phyloP scores from a whole-genome alignment of 1,140 invertebrate species.

The Papilio machaon region DNA sequence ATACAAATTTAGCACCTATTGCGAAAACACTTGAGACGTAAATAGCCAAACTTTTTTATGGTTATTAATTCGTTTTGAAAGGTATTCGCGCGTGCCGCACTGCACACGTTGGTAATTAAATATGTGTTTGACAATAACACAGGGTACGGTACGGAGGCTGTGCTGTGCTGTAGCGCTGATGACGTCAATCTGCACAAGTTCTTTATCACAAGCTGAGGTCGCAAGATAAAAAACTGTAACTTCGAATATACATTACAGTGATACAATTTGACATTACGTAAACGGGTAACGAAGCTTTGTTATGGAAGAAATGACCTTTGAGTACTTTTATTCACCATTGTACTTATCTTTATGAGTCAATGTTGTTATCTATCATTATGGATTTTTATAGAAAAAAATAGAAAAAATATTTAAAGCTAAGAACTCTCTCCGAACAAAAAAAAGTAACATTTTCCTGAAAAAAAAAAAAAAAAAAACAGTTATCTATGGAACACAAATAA shows the following conservation, averaged over 20 bases:
- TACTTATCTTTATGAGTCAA: not conserved
- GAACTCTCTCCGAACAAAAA: too few species aligned
- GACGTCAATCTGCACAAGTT: constrained; percentile 72
- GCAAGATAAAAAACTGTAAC: constrained; percentile 9
- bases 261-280: constrained; percentile 10
- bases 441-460: not conserved
- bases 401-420: too few species aligned
- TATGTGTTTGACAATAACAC: constrained; percentile 79
- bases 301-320: constrained; percentile 11
- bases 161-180: constrained; percentile 67
- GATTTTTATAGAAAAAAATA: not conserved
- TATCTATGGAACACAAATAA: not conserved
- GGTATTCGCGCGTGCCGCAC: constrained; percentile 71
- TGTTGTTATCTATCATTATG: not conserved
- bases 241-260: not conserved
- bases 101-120: constrained; percentile 81
- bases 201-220: not conserved
- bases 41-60: constrained; percentile 26
- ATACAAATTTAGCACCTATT: constrained; percentile 41
- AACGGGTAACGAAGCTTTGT: constrained; percentile 5
- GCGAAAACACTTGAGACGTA: constrained; percentile 18
- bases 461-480: not conserved
- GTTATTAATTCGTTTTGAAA: constrained; percentile 44
- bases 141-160: constrained; percentile 67
- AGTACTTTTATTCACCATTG: not conserved